Conservation (phyloP, 2,888 invertebrate species). For the Caenorhabditis sp. region DNA sequence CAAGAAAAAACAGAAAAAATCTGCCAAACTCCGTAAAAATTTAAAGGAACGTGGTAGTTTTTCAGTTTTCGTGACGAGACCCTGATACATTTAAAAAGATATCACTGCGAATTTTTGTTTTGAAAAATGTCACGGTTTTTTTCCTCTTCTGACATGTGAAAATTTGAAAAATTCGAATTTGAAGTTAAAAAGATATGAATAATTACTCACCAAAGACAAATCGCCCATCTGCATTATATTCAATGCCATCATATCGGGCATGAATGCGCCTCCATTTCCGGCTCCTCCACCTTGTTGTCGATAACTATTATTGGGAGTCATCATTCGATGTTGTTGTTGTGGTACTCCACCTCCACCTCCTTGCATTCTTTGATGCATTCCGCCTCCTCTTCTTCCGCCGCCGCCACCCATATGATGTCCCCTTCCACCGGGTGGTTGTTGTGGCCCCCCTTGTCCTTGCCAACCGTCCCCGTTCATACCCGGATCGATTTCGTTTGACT, state of each 20-base stretch:
- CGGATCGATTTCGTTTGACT: conserved; percentile 40
- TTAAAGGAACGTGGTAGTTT: too few relatives aligned
- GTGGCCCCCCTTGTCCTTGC: conserved; percentile 21
- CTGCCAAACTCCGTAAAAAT: too few relatives aligned
- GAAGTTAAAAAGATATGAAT: too few relatives aligned
- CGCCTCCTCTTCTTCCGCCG: conserved; percentile 14
- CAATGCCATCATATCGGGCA: conserved; percentile 35
- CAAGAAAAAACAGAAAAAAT: too few relatives aligned
- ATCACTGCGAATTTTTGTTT: too few relatives aligned
- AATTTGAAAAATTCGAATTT: too few relatives aligned
- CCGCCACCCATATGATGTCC: conserved; percentile 38
- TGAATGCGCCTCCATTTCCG: not conserved
- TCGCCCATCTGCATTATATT: conserved; percentile 33
- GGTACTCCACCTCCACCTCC: conserved; percentile 11
- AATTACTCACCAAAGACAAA: conserved; percentile 22
- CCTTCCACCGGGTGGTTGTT: conserved; percentile 9
- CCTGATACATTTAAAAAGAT: too few relatives aligned
- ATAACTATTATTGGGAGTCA: conserved; percentile 19
- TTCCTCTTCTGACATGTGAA: too few relatives aligned
- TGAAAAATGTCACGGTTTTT: too few relatives aligned
- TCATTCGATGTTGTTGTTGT: conserved; percentile 28
- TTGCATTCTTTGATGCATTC: conserved; percentile 6
- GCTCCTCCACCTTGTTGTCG: conserved; percentile 9
- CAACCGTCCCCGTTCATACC: conserved; percentile 48
- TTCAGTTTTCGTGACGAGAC: too few relatives aligned